These are phyloP conservation scores for Ichneumon xanthorius DNA, from an alignment of 2,888 invertebrate species.

Conservation along the genomic window DNA sequence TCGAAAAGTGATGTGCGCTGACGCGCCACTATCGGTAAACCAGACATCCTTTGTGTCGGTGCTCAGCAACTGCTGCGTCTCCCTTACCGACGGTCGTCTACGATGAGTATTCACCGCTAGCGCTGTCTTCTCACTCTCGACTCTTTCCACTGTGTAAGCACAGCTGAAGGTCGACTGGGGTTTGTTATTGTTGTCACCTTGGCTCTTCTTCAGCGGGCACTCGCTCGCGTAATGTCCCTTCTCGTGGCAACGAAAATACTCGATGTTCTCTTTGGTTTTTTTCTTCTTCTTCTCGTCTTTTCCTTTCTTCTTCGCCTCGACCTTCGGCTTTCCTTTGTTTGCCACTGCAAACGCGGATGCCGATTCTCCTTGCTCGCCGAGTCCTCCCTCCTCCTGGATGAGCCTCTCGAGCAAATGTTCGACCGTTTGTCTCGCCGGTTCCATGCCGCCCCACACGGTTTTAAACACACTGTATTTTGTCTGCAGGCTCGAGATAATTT, in stretches of 20 bases:
- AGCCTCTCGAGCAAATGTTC: conserved; percentile 36
- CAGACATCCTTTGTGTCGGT: conserved; percentile 35
- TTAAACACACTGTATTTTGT: conserved; percentile 33
- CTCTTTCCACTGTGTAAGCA: conserved; percentile 6
- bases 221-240: conserved; percentile 50
- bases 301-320: background rate
- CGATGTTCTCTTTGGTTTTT: conserved; percentile 31
- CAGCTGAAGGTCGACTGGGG: background rate
- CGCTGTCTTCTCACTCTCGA: background rate
- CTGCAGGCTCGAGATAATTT: conserved; percentile 25
- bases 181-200: conserved; percentile 5
- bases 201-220: conserved; percentile 19
- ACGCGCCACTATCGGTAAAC: conserved; percentile 52
- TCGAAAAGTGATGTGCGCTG: conserved; percentile 32
- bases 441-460: conserved; percentile 54
- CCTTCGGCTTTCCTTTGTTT: background rate
- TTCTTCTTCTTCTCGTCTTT: conserved; percentile 21
- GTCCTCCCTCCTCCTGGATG: conserved; percentile 24
- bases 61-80: background rate
- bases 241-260: conserved; percentile 43
- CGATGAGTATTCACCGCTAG: background rate
- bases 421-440: conserved; percentile 29
- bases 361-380: conserved; percentile 12
- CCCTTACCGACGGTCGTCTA: background rate
- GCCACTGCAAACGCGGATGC: conserved; percentile 34